Percentiles rank a stretch among this genome's conserved stretches.
phyloP scores from a whole-genome alignment of 2,888 invertebrate species.

The Criorhina ranunculi region DNA sequence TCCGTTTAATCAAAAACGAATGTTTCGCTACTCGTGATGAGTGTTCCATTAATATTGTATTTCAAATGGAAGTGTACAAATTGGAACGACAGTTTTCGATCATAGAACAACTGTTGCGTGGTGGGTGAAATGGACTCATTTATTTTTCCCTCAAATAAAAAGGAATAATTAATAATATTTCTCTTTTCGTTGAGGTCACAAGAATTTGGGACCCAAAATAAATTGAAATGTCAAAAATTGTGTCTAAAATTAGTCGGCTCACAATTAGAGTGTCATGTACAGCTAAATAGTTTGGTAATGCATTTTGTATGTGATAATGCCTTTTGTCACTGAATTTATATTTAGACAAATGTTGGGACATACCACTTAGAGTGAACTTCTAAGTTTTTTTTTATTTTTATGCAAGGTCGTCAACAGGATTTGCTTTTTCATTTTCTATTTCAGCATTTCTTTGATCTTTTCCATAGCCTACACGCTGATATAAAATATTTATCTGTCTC shows the following conservation, averaged over 20 bases:
- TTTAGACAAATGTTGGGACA: not conserved
- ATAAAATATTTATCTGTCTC: no score
- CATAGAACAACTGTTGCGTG: conserved; percentile 73
- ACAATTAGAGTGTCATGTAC: conserved; percentile 60
- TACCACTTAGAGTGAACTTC: no score
- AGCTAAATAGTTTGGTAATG: conserved; percentile 42
- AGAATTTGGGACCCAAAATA: conserved; percentile 19
- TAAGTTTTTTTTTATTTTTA: no score
- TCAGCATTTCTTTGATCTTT: no score
- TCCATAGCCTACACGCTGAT: no score
- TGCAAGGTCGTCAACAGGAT: no score
- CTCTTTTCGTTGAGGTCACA: conserved; percentile 35
- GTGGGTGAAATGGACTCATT: conserved; percentile 67
- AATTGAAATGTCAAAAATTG: conserved; percentile 57
- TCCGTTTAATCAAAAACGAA: conserved; percentile 65
- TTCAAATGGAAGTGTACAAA: conserved; percentile 71
- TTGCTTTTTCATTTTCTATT: no score
- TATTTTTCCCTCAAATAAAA: conserved; percentile 65
- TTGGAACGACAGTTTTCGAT: conserved; percentile 73
- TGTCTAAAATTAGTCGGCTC: conserved; percentile 71
- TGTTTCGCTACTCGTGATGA: conserved; percentile 71
- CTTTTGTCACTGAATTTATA: not conserved
- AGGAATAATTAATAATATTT: conserved; percentile 72
- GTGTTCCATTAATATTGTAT: conserved; percentile 73
- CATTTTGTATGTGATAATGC: conserved; percentile 4